Base-by-base conservation (phyloP, 2,888 invertebrate genomes). In the Epinotia nisella region DNA sequence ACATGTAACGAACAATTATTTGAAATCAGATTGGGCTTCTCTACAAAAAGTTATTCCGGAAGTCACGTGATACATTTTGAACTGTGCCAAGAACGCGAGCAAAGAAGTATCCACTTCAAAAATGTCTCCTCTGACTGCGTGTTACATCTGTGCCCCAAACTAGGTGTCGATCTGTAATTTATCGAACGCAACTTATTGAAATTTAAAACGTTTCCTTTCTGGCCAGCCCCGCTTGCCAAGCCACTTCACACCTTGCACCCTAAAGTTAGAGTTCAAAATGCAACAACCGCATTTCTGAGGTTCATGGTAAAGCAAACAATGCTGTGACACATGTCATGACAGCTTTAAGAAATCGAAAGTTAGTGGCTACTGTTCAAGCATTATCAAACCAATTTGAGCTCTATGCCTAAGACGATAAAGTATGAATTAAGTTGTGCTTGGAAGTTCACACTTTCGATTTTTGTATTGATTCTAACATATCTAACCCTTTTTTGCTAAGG, bases 91-190 rank as follows among this genome's bases (percentile, higher is more conserved):
- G n/a, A n/a, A n/a, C n/a, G n/a, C n/a, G n/a, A n/a, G n/a, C n/a
- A n/a, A n/a, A n/a, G 21, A 24, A 24, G 21, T 24, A 24, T 2
- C 1, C 21, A 24, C 21, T 24, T 2, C 1, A 24, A 2, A 24
- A 55, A 21, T 21, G 29, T 59, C 35, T 3, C 17, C 5, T 59
- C 65, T 71, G 19, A 3, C 7, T n/a, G 51, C 35, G 24, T 15
- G 4, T 17, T 9, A 19, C 85, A 49, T 89, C 89, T 89, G 65
- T 89, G 86, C 71, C 77, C 15, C 74, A 77, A 76, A 87, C 85
- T 84, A 90, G 86, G 89, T 89, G 90, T 88, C 87, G 88, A 90
- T 85, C 81, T 83, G 82, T 87, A 89, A 87, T 87, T 87, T 89
- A 88, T 90, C 80, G 87, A 82, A 79, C 79, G 80, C 81, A 77